A percentile compares a stretch with the other conserved stretches of the same genome.
phyloP scores from a whole-genome alignment of 2,888 invertebrate species.

The Drosophila anomalata region DNA sequence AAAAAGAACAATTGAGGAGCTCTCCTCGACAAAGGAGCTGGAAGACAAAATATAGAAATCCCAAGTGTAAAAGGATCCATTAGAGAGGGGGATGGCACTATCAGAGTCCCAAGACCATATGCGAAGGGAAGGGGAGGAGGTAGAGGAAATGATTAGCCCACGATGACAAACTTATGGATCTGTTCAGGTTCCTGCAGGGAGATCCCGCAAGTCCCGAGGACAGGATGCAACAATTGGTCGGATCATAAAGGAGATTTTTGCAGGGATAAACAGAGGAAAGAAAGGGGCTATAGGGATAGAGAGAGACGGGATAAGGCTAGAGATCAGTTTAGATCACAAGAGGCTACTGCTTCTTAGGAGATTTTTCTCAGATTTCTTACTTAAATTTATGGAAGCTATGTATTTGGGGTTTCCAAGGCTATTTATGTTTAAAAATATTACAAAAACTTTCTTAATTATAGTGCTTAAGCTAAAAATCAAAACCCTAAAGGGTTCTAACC shows the following conservation, averaged over 20 bases:
- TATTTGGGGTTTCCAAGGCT: too few species aligned
- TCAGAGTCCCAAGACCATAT: constrained; percentile 44
- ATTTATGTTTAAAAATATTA: too few species aligned
- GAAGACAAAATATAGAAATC: constrained; percentile 41
- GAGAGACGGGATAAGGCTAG: not conserved
- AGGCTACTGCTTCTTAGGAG: not conserved
- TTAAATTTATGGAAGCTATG: not conserved
- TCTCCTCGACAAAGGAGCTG: constrained; percentile 50
- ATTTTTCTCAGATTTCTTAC: not conserved
- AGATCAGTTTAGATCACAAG: not conserved
- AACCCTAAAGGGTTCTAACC: too few species aligned
- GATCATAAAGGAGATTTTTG: constrained; percentile 19
- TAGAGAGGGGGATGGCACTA: constrained; percentile 10
- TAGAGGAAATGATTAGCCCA: constrained; percentile 65
- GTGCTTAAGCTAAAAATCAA: too few species aligned
- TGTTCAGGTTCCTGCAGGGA: not conserved
- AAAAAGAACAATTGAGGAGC: constrained; percentile 61
- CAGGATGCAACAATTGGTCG: constrained; percentile 28
- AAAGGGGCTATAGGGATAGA: too few species aligned
- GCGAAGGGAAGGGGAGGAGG: constrained; percentile 30
- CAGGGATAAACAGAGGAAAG: constrained; percentile 10
- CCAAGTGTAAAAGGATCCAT: constrained; percentile 72
- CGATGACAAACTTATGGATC: constrained; percentile 59
- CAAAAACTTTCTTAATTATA: too few species aligned
- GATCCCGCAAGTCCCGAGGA: not conserved